Conservation (phyloP, 2,113 vertebrate genomes). For the Desmodus rotundus region DNA sequence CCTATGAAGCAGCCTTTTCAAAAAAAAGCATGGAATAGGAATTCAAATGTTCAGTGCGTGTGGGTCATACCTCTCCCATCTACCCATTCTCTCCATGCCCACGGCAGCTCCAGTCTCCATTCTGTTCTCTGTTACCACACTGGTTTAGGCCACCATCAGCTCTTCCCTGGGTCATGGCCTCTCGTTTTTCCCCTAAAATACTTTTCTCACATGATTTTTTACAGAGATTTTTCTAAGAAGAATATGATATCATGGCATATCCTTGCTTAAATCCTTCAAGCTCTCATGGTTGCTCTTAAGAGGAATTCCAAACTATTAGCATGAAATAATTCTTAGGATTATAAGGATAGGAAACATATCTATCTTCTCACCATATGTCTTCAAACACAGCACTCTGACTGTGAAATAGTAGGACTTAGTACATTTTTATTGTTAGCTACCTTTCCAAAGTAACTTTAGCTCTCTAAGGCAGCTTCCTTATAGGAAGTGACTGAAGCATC, state of each 20-base stretch:
- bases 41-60: background rate
- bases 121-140: background rate
- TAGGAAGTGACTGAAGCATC: background rate
- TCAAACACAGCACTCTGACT: background rate
- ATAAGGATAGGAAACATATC: background rate
- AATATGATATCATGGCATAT: background rate
- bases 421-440: background rate
- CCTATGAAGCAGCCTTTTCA: background rate
- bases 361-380: background rate
- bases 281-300: background rate
- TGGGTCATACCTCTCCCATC: no score
- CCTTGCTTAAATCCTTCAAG: background rate
- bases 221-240: background rate
- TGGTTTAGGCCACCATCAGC: background rate
- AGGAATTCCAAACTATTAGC: conserved; percentile 5
- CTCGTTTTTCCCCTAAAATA: background rate
- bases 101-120: background rate
- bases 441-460: background rate
- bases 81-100: background rate
- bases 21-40: background rate
- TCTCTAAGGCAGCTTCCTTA: background rate
- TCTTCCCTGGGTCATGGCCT: background rate
- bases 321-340: conserved; percentile 5
- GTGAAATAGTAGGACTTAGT: background rate
- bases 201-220: background rate